phyloP scores from a whole-genome alignment of 2,797 vertebrate genomes.

The Phaenicophaeus curvirostris region DNA sequence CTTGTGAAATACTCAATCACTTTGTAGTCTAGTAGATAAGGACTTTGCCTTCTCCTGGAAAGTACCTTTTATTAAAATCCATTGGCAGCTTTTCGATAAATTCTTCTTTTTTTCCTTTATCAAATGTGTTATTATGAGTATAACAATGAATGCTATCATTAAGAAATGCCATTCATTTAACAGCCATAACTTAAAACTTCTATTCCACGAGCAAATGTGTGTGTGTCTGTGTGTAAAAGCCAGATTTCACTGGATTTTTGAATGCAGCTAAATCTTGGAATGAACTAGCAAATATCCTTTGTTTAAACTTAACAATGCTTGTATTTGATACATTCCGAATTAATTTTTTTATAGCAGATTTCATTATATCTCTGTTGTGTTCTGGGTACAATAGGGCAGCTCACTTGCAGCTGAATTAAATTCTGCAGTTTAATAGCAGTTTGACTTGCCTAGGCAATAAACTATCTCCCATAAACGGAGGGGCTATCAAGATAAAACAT shows the following conservation, averaged over 20 bases:
- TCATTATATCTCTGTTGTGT: slow-evolving; percentile 9
- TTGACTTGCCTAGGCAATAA: slow-evolving; percentile 26
- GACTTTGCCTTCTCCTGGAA: background rate
- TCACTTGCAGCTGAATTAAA: slow-evolving; percentile 36
- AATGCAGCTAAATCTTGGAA: background rate
- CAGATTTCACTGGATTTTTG: slow-evolving; percentile 30
- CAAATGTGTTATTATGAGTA: slow-evolving; percentile 29
- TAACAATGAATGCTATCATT: slow-evolving; percentile 37
- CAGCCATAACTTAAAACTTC: slow-evolving; percentile 40
- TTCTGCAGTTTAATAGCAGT: slow-evolving; percentile 39
- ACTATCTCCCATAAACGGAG: background rate
- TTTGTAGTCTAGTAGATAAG: slow-evolving; percentile 32
- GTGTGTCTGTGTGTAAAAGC: background rate
- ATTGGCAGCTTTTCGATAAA: background rate
- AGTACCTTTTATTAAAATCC: slow-evolving; percentile 39
- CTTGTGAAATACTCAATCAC: slow-evolving; percentile 6
- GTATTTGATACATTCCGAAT: slow-evolving; percentile 50
- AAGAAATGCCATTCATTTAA: slow-evolving; percentile 34
- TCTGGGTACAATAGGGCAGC: background rate
- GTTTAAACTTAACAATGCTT: slow-evolving; percentile 41
- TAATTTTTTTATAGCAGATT: slow-evolving; percentile 39
- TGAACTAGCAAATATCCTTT: slow-evolving; percentile 22
- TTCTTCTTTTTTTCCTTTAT: background rate
- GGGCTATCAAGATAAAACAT: slow-evolving; percentile 35
- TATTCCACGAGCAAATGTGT: background rate